phyloP scores from a whole-genome alignment of 1,140 invertebrate species.

The Drosophila sulfurigaster region DNA sequence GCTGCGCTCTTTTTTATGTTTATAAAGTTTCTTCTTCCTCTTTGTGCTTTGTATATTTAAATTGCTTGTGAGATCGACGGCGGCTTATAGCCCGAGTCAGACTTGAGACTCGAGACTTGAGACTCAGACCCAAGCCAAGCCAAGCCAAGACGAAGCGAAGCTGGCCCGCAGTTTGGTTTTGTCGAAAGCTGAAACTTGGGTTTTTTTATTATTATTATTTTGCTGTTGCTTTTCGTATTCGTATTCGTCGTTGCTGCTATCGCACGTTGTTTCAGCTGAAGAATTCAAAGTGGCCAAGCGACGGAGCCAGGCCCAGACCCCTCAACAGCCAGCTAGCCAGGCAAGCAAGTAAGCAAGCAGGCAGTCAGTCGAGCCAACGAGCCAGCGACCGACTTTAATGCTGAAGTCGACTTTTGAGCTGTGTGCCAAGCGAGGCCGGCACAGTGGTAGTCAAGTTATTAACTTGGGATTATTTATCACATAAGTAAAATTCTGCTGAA shows the following conservation, averaged over 20 bases:
- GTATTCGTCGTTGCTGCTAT: slow-evolving; percentile 51
- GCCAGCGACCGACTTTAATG: slow-evolving; percentile 74
- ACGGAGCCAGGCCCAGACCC: slow-evolving; percentile 51
- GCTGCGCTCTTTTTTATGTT: slow-evolving; percentile 67
- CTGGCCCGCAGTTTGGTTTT: slow-evolving; percentile 46
- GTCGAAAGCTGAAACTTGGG: slow-evolving; percentile 76
- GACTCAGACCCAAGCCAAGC: neutral
- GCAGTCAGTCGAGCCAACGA: slow-evolving; percentile 38
- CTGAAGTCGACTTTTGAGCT: slow-evolving; percentile 67
- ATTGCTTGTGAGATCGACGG: slow-evolving; percentile 73
- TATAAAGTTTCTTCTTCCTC: slow-evolving; percentile 79
- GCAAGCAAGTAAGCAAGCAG: slow-evolving; percentile 16
- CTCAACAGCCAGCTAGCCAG: slow-evolving; percentile 28
- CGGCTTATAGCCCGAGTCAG: slow-evolving; percentile 47
- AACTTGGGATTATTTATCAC: too few species aligned
- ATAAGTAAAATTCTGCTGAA: too few species aligned
- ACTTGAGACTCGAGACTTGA: slow-evolving; percentile 25
- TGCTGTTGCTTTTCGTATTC: slow-evolving; percentile 34
- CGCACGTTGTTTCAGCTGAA: slow-evolving; percentile 69
- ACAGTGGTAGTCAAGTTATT: slow-evolving; percentile 53
- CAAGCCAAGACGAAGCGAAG: too few species aligned
- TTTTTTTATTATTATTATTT: slow-evolving; percentile 45
- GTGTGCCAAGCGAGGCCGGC: slow-evolving; percentile 47
- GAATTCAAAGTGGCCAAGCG: slow-evolving; percentile 71
- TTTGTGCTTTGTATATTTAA: slow-evolving; percentile 74